A percentile compares a stretch with the other conserved stretches of the same genome.
Evolutionary conservation across 2,797 vertebrate genomes (phyloP).

Genomic region (Passerculus sandwichensis): DNA sequence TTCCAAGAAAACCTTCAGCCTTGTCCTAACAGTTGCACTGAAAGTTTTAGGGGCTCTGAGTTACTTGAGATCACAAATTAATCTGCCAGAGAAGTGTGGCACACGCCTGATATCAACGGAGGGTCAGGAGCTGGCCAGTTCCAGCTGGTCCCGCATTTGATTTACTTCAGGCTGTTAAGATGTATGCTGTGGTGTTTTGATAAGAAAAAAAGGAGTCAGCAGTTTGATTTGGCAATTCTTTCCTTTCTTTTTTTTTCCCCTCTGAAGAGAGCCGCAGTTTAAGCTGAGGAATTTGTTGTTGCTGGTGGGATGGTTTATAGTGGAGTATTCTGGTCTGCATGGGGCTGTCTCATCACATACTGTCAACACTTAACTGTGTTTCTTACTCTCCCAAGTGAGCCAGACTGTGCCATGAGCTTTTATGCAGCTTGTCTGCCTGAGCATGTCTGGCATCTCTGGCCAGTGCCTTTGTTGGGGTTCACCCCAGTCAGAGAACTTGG

Average conservation of each 20-base stretch:
- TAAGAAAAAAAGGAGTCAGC: constrained; percentile 76
- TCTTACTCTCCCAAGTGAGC: constrained; percentile 26
- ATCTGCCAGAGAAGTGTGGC: constrained; percentile 45
- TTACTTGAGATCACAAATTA: constrained; percentile 56
- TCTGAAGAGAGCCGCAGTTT: constrained; percentile 59
- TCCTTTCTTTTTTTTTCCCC: not conserved
- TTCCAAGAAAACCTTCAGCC: constrained; percentile 27
- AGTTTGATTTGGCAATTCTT: constrained; percentile 75
- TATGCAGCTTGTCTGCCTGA: not conserved
- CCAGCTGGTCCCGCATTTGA: constrained; percentile 75
- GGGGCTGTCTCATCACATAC: constrained; percentile 43
- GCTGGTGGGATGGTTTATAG: constrained; percentile 58
- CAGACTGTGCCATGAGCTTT: constrained; percentile 1
- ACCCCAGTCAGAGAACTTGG: not conserved
- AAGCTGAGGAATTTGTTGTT: constrained; percentile 67
- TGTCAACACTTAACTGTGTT: constrained; percentile 53
- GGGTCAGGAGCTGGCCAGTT: constrained; percentile 65
- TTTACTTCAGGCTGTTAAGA: constrained; percentile 71
- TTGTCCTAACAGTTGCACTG: not conserved
- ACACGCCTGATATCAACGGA: constrained; percentile 69
- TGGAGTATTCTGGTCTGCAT: constrained; percentile 55
- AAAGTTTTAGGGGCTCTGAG: constrained; percentile 46
- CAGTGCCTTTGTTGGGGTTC: not conserved
- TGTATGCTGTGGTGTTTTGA: constrained; percentile 72
- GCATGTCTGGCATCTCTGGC: not conserved